phyloP scores from a whole-genome alignment of 2,888 invertebrate species.

The Ochropacha duplaris region DNA sequence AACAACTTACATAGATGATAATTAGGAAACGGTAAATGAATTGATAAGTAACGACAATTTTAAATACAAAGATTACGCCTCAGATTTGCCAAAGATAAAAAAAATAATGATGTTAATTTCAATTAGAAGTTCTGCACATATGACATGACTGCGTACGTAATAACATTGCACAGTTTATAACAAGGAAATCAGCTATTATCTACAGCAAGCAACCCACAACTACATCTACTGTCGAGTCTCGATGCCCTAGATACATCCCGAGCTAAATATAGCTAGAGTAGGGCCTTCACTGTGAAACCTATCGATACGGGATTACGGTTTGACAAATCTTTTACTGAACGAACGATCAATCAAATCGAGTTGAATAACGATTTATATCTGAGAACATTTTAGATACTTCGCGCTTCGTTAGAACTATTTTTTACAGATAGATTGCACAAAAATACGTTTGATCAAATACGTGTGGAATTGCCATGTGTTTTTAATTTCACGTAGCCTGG shows the following conservation, averaged over 20 bases:
- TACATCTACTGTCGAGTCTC: constrained; percentile 43
- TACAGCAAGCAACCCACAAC: constrained; percentile 42
- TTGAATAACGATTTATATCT: not conserved
- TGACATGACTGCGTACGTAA: not conserved
- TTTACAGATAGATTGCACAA: not conserved
- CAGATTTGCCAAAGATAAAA: no score
- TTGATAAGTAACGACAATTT: no score
- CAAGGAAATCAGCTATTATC: constrained; percentile 44
- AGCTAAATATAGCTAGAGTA: constrained; percentile 47
- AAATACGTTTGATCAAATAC: not conserved
- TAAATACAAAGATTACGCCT: no score
- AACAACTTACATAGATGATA: no score
- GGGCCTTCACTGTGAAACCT: constrained; percentile 30
- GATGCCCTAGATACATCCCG: constrained; percentile 57
- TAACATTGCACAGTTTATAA: constrained; percentile 17
- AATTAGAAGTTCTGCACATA: not conserved
- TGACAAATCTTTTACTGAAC: constrained; percentile 13
- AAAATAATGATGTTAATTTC: no score
- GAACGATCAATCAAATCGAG: constrained; percentile 2
- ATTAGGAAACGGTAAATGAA: no score
- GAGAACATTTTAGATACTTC: not conserved
- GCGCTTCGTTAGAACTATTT: not conserved
- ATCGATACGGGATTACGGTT: constrained; percentile 13
- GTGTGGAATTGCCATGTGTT: not conserved
- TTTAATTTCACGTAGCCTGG: no score